Evolutionary conservation across 23 tunicate genomes (phyloP), one percentile per base, ranked within the genome.

Genomic region (Trididemnum miniatum): DNA sequence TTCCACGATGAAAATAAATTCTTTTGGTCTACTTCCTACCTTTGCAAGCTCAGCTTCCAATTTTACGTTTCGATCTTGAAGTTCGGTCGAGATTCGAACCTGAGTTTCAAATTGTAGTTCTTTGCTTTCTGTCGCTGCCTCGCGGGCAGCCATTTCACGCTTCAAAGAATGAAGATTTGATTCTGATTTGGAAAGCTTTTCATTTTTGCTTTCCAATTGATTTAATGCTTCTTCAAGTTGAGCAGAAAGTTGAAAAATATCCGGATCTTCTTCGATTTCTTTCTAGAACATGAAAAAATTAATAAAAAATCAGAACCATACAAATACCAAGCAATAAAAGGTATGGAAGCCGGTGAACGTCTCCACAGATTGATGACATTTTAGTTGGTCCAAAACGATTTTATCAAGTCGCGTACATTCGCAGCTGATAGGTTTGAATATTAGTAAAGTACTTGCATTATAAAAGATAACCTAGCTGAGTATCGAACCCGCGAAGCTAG

Each of bases 11-110:
- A n/a, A n/a, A n/a, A n/a, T n/a, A n/a, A n/a, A n/a, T n/a, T n/a
- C n/a, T n/a, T n/a, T n/a, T n/a, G n/a, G 18, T 49, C 57, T 18
- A 9, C 9, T 12, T 5, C 38, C n/a, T 7, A 91, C 97, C 90
- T 91, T 91, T 12, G 87, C 35, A 20, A 91, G 69, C 64, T 91
- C 90, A 39, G 52, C 60, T 71, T 91, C 97, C 36, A 91, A 51
- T 36, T 51, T 78, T 22, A 51, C 66, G 34, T 91, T 91, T 36
- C 97, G 54, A 4, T 81, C 85, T 81, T 91, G 81, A 51, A 91
- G 35, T 23, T 80, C 84, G 22, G 54, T 28, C 40, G 71, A 33
- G 30, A 86, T 91, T 31, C 81, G 76, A 30, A 69, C 63, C 44
- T 91, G 97, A 2, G 79, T 59, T 3, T 82, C 65, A 2, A 73